These are phyloP conservation scores for Morelia viridis DNA, from an alignment of 2,797 vertebrate genomes.

Conservation along the genomic window DNA sequence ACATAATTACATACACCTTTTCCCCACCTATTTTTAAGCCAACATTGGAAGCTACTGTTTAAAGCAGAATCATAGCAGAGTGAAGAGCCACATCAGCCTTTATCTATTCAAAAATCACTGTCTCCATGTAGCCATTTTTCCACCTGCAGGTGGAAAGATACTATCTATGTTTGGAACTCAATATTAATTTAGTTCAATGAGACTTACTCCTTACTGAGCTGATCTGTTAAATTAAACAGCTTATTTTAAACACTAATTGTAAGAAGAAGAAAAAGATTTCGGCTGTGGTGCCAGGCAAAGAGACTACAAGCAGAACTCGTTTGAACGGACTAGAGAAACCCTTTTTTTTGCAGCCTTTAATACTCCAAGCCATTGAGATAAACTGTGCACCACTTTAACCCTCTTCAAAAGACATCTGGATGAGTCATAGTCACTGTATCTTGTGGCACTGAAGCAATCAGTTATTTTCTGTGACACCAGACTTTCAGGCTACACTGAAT, in stretches of 20 bases:
- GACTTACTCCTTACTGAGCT: background rate
- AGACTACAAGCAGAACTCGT: background rate
- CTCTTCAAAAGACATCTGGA: background rate
- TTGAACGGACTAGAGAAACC: background rate
- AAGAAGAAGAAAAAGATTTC: background rate
- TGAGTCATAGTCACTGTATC: background rate
- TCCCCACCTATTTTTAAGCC: background rate
- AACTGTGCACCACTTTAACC: background rate
- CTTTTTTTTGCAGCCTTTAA: background rate
- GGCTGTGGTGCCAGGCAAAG: background rate
- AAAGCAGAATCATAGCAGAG: background rate
- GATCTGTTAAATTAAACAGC: background rate
- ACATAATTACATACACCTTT: background rate
- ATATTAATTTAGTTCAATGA: background rate
- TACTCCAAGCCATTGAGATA: background rate
- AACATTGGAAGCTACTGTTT: background rate
- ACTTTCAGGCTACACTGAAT: background rate
- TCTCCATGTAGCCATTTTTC: background rate
- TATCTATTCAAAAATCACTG: background rate
- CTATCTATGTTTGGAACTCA: background rate
- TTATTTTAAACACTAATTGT: background rate
- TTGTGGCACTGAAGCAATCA: background rate
- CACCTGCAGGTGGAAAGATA: background rate
- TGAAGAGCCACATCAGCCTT: background rate
- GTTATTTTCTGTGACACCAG: background rate